These are phyloP conservation scores for Poecilia wingei DNA, from an alignment of 2,797 vertebrate genomes.

Conservation along the genomic window DNA sequence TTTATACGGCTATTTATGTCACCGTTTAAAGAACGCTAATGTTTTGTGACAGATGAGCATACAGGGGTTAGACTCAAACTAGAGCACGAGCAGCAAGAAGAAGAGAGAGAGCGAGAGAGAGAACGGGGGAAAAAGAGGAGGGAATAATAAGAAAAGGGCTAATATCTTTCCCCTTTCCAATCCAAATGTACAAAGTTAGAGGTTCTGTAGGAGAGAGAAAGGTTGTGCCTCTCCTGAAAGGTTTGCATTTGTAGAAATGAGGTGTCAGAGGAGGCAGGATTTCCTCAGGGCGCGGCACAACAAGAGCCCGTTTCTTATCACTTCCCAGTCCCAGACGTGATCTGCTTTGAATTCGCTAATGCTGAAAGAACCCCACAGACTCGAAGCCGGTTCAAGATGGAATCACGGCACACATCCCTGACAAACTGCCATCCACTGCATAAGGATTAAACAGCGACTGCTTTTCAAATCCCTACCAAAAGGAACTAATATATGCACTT, in stretches of 20 bases:
- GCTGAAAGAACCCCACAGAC: constrained; percentile 78
- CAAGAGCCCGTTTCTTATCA: constrained; percentile 86
- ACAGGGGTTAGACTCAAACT: constrained; percentile 87
- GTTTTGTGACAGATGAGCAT: constrained; percentile 91
- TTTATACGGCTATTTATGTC: constrained; percentile 88
- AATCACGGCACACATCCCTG: constrained; percentile 75
- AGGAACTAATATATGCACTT: constrained; percentile 74
- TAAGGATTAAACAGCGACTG: constrained; percentile 70
- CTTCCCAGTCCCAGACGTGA: constrained; percentile 80
- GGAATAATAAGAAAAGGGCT: constrained; percentile 51
- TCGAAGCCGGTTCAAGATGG: constrained; percentile 73
- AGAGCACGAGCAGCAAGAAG: constrained; percentile 82
- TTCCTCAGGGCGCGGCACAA: constrained; percentile 81
- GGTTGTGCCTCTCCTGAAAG: constrained; percentile 77
- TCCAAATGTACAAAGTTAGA: constrained; percentile 38
- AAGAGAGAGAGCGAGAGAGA: constrained; percentile 65
- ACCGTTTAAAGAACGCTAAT: constrained; percentile 88
- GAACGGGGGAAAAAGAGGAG: constrained; percentile 51
- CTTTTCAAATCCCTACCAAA: constrained; percentile 67
- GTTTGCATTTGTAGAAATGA: constrained; percentile 85
- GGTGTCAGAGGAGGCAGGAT: constrained; percentile 84
- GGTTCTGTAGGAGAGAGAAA: constrained; percentile 54
- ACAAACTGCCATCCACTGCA: constrained; percentile 77
- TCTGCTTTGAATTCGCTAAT: constrained; percentile 83
- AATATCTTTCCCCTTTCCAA: constrained; percentile 56